phyloP scores from a whole-genome alignment of 2,113 vertebrate species.

The Austrofundulus limnaeus region DNA sequence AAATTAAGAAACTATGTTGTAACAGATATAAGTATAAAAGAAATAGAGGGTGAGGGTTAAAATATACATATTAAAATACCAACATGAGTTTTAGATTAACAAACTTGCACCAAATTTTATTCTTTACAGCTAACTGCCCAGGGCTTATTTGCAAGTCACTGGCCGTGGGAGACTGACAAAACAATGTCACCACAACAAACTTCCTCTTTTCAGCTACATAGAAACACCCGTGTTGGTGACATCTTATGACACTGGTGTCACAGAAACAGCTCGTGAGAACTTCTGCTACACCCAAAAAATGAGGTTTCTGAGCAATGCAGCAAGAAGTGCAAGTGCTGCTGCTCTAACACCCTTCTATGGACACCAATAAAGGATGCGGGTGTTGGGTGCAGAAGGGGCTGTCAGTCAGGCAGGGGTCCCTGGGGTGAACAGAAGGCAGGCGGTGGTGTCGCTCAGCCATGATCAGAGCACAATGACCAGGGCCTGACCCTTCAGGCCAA shows the following conservation, averaged over 20 bases:
- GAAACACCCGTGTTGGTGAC: conserved; percentile 35
- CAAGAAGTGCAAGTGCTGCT: conserved; percentile 44
- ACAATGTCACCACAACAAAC: conserved; percentile 32
- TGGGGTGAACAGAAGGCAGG: conserved; percentile 77
- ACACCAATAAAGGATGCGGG: conserved; percentile 71
- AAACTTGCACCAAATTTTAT: conserved; percentile 1
- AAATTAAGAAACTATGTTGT: background rate
- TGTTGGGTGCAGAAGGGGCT: conserved; percentile 73
- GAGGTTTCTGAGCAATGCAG: conserved; percentile 32
- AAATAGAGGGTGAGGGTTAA: too few relatives aligned
- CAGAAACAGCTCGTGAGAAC: conserved; percentile 15
- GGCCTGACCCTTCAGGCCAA: conserved; percentile 70
- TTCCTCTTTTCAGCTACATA: conserved; percentile 27
- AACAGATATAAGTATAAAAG: too few relatives aligned
- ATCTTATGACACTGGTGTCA: conserved; percentile 22
- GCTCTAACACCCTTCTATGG: conserved; percentile 53
- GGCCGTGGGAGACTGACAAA: conserved; percentile 24
- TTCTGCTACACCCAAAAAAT: conserved; percentile 14
- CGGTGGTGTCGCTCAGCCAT: conserved; percentile 76
- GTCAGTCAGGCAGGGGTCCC: conserved; percentile 74
- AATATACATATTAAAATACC: too few relatives aligned
- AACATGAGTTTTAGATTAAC: background rate
- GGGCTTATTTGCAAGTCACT: conserved; percentile 5
- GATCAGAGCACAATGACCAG: conserved; percentile 78
- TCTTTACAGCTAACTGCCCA: background rate